Evolutionary conservation across 2,113 vertebrate genomes (phyloP).

Genomic region (Saguinus midas): DNA sequence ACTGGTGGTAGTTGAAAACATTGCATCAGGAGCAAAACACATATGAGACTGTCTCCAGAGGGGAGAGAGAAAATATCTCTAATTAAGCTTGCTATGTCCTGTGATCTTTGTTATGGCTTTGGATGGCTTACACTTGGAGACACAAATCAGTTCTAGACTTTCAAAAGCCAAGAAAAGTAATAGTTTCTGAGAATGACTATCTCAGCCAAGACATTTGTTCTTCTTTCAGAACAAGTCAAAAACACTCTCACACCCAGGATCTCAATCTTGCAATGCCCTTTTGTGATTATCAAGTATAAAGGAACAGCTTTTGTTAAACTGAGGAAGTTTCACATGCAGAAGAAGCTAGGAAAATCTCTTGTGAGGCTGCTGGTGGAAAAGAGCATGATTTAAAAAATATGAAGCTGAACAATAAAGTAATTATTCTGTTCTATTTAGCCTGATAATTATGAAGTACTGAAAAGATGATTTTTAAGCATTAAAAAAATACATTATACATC

Average conservation of each 20-base stretch:
- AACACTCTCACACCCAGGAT: constrained; percentile 39
- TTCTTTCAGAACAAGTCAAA: constrained; percentile 11
- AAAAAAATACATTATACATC: not conserved
- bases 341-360: not conserved
- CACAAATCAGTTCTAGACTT: constrained; percentile 50
- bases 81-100: not conserved
- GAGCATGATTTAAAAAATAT: not conserved
- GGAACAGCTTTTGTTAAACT: constrained; percentile 17
- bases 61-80: not conserved
- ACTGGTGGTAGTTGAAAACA: not conserved
- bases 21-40: not conserved
- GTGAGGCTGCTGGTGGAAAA: not conserved
- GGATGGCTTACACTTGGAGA: constrained; percentile 32
- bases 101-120: constrained; percentile 3
- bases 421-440: not conserved
- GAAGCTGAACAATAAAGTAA: not conserved
- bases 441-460: not conserved
- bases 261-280: constrained; percentile 46
- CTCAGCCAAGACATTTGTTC: constrained; percentile 60
- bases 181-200: constrained; percentile 55
- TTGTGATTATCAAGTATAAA: constrained; percentile 25
- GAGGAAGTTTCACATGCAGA: not conserved
- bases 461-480: not conserved
- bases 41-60: not conserved
- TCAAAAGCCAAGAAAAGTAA: constrained; percentile 63